A percentile compares a stretch with the other conserved stretches of the same genome.
phyloP scores from a whole-genome alignment of 2,113 vertebrate species.

The Thymallus thymallus region DNA sequence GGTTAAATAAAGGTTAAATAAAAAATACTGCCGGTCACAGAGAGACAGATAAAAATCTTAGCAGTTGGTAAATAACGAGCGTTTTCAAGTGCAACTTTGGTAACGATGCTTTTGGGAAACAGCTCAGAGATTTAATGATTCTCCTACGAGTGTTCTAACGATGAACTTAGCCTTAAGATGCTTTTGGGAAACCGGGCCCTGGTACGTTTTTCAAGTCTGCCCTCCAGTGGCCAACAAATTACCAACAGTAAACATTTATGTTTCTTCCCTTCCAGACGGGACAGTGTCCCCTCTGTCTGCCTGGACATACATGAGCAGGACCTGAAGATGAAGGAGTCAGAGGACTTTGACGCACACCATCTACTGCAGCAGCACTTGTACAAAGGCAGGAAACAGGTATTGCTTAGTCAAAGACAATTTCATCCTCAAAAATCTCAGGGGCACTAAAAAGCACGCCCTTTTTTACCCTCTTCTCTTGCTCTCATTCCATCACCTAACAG shows the following conservation, averaged over 20 bases:
- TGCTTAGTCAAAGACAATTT: not conserved
- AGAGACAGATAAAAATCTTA: too few relatives aligned
- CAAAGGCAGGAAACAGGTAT: conserved; percentile 88
- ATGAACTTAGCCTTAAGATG: too few relatives aligned
- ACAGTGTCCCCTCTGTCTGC: conserved; percentile 84
- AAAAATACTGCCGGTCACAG: too few relatives aligned
- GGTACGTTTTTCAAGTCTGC: not conserved
- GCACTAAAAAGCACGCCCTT: not conserved
- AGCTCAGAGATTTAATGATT: too few relatives aligned
- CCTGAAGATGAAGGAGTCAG: conserved; percentile 77
- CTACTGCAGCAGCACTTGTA: conserved; percentile 92
- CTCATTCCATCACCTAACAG: conserved; percentile 60
- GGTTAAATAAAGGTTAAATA: too few relatives aligned
- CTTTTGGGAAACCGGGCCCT: too few relatives aligned
- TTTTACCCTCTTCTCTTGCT: conserved; percentile 14
- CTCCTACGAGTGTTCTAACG: too few relatives aligned
- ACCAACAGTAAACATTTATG: not conserved
- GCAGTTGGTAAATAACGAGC: too few relatives aligned
- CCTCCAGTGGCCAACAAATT: conserved; percentile 12
- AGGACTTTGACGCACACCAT: conserved; percentile 84
- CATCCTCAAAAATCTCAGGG: not conserved
- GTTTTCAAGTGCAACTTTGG: too few relatives aligned
- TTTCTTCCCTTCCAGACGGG: conserved; percentile 65
- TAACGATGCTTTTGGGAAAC: too few relatives aligned
- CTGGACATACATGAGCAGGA: conserved; percentile 88